These are phyloP conservation scores for Mycetomoellerius zeteki DNA, from an alignment of 1,140 invertebrate genomes.

Conservation along the genomic window DNA sequence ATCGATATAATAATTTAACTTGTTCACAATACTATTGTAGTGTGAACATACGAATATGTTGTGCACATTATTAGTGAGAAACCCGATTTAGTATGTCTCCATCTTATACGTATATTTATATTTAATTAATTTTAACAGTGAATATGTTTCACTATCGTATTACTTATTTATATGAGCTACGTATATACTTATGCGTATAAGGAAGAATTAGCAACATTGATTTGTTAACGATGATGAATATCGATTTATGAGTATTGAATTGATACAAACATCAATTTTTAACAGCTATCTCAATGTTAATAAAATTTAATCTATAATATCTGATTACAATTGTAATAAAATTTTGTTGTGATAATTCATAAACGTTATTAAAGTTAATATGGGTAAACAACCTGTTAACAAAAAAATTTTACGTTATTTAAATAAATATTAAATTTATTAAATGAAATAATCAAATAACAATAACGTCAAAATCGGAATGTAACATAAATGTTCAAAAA, in stretches of 20 bases:
- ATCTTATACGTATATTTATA: background rate
- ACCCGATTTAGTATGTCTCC: background rate
- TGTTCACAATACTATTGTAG: background rate
- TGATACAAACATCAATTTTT: background rate
- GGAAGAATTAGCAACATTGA: background rate
- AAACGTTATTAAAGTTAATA: background rate
- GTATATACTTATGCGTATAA: slow-evolving; percentile 1
- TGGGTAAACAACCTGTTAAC: background rate
- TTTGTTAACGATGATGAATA: background rate
- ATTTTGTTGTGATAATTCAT: background rate
- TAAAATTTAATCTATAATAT: background rate
- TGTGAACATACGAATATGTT: background rate
- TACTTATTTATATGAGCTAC: slow-evolving; percentile 5
- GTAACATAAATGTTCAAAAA: background rate
- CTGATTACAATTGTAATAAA: background rate
- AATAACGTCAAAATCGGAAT: background rate
- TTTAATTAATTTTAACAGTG: background rate
- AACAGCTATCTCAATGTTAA: background rate
- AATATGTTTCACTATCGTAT: background rate
- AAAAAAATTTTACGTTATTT: background rate
- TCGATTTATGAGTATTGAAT: background rate
- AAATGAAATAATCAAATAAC: slow-evolving; percentile 17
- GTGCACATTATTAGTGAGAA: background rate
- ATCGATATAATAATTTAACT: background rate
- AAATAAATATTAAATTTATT: slow-evolving; percentile 3